Base-by-base conservation (phyloP, 2,888 invertebrate species). In the Hydroisotoma schaefferi region DNA sequence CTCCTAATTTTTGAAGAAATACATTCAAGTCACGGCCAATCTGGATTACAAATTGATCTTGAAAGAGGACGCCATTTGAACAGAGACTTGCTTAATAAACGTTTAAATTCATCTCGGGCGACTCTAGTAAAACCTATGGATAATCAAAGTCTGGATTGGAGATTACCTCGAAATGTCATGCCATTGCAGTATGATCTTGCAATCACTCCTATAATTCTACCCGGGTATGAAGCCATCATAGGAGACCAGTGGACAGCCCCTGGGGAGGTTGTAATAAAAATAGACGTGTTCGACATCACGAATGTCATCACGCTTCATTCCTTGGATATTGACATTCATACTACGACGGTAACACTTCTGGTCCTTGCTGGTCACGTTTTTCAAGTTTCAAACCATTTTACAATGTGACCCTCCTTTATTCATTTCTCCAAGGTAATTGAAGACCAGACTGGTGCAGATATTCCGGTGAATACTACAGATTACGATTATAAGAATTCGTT, bases 181-280 rank as follows among this genome's bases (percentile, higher is more conserved):
- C 67, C 67, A 1, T n/a, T 40, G 3, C 29, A 43, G 12, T 67
- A 67, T 12, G 23, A 22, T 18, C 27, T 63, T n/a, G 37, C 6
- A 22, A 59, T 67, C 15, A 26, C 55, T 20, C 67, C 67, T 12
- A 57, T 63, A 20, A 53, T 67, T 28, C 59, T 61, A 8, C 37
- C n/a, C 2, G 57, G 51, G n/a, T 46, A 56, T 27, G 62, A 58
- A 37, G 12, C 18, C 6, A 8, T 22, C 0, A 22, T 63, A 4
- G 67, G 61, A 2, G 55, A 47, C 3, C 57, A 51, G 44, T 67
- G 60, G 59, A 54, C 29, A 6, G 43, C 43, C 1, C 63, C 61
- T 20, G 67, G 67, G 18, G 46, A 28, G 1, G 61, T 67, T 2
- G 22, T 37, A 5, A 67, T 67, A 33, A 33, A 23, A 20, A 55